A percentile compares a stretch with the other conserved stretches of the same genome.
phyloP scores from a whole-genome alignment of 1,140 invertebrate genomes.

The Paralvinella palmiformis region DNA sequence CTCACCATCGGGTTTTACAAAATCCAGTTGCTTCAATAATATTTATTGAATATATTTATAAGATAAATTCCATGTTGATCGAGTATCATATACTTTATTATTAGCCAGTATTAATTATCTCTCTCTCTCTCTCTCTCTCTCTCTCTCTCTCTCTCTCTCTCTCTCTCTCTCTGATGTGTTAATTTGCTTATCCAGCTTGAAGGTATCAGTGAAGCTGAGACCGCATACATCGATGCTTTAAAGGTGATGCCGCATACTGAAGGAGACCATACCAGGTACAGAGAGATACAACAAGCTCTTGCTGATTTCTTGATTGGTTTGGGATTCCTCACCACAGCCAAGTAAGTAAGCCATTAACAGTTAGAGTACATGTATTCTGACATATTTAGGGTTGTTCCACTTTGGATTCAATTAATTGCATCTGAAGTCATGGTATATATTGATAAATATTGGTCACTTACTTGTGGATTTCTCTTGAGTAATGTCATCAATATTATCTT shows the following conservation, averaged over 20 bases:
- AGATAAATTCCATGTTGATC: too few species aligned
- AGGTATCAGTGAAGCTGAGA: slow-evolving; percentile 23
- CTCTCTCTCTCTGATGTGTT: too few species aligned
- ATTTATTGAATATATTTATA: too few species aligned
- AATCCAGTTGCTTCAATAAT: too few species aligned
- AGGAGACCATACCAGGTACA: slow-evolving; percentile 5
- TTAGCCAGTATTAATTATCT: too few species aligned
- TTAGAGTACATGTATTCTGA: neutral
- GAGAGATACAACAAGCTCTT: slow-evolving; percentile 15
- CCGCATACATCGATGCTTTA: slow-evolving; percentile 24
- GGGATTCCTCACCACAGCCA: slow-evolving; percentile 25
- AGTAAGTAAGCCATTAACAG: slow-evolving; percentile 12
- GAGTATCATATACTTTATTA: too few species aligned
- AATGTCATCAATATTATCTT: neutral
- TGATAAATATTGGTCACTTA: neutral
- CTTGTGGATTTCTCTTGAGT: neutral
- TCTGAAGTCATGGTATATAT: neutral
- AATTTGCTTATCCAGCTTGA: slow-evolving; percentile 26
- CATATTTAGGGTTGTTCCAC: neutral
- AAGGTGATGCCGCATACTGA: slow-evolving; percentile 15
- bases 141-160: too few species aligned
- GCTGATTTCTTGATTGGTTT: slow-evolving; percentile 27
- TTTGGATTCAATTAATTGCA: neutral
- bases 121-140: too few species aligned
- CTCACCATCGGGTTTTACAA: too few species aligned